Base-by-base conservation (phyloP, 2,888 invertebrate genomes). In the Cephus sareptanus region DNA sequence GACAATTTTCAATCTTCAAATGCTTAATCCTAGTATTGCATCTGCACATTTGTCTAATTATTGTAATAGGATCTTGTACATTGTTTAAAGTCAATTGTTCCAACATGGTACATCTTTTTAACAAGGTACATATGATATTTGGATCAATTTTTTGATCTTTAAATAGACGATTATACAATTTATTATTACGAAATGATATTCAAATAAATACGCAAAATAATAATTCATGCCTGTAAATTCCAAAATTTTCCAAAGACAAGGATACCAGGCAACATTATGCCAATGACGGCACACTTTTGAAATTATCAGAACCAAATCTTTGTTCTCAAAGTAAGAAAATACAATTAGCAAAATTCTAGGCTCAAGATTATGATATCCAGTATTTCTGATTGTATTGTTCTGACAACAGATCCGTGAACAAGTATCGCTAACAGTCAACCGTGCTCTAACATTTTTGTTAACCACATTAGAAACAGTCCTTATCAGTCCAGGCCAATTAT, bases 1-100 rank as follows among this genome's bases (percentile, higher is more conserved):
- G 35, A 35, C 77, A 77, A 71, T 75, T 77, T 34, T 34, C 71
- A 33, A 77, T 77, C n/a, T 70, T 56, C 31, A 77, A 30, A 77
- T 37, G 56, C 40, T 77, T 77, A 4, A 77, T 6, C 3, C 30
- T 70, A 70, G 56, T 69, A 75, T 40, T 77, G 34, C 77, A 75
- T 75, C 77, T 75, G 34, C 77, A 77, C 75, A 77, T 77, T 34
- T 77, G 77, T 30, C 77, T 77, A 69, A 77, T 77, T 30, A 77
- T 37, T 23, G 77, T 77, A 34, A 69, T 1, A 9, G 77, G 75
- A 75, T 77, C 68, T 75, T 77, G 23, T 56, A 77, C 71, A 77
- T 75, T 34, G 34, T 75, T 34, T 11, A 77, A 30, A 1, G 77
- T 37, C 40, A 77, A 15, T 34, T 31, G 35, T 71, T 77, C 75